Conservation (phyloP, 1,140 invertebrate genomes). For the Aphelinus atriplicis region DNA sequence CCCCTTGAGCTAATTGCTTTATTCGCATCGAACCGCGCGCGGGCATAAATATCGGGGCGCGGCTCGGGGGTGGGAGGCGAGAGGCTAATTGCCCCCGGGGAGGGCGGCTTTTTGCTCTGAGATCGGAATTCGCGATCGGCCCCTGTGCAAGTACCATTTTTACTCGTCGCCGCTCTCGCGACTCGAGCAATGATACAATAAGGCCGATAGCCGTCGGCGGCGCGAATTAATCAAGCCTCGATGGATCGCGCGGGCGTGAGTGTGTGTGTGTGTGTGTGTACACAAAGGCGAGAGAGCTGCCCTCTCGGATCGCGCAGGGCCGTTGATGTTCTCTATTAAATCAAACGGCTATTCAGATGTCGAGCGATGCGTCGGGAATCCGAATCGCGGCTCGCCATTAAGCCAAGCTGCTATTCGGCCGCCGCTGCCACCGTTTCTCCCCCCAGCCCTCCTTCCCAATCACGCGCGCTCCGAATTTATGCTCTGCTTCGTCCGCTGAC, state of each 20-base stretch:
- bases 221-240: conserved; percentile 31
- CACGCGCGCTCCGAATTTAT: too few species aligned
- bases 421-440: background rate
- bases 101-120: too few species aligned
- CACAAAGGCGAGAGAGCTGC: too few species aligned
- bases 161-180: too few species aligned
- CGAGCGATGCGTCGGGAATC: conserved; percentile 53
- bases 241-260: conserved; percentile 9
- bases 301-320: too few species aligned
- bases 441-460: background rate
- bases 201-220: background rate
- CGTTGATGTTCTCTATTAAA: conserved; percentile 58
- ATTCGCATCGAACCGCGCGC: conserved; percentile 48
- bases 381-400: conserved; percentile 45
- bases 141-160: background rate
- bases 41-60: conserved; percentile 47
- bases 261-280: too few species aligned
- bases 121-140: conserved; percentile 22
- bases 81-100: conserved; percentile 43
- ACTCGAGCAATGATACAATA: too few species aligned
- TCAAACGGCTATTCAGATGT: conserved; percentile 56
- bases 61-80: background rate
- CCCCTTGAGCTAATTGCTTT: conserved; percentile 51
- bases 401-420: background rate
- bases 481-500: too few species aligned